Conservation (phyloP, 1,140 invertebrate genomes). For the Gryllus bimaculatus region DNA sequence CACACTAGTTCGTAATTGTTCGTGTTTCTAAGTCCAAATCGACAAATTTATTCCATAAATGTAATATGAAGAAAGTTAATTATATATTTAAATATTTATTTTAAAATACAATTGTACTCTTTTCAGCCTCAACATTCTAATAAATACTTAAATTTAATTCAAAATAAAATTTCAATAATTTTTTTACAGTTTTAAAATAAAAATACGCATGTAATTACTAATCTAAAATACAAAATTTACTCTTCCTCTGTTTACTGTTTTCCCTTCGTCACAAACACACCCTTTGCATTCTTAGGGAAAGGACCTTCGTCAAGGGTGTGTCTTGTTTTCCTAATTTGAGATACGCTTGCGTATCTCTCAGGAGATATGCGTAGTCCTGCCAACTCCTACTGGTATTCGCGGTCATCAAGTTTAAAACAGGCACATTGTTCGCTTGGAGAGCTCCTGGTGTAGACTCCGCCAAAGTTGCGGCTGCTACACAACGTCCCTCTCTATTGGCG, state of each 20-base stretch:
- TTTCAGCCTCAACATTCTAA: background rate
- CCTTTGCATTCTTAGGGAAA: background rate
- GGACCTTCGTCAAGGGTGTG: background rate
- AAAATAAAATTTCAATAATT: background rate
- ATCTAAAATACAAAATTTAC: background rate
- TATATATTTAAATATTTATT: background rate
- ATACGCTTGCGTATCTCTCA: background rate
- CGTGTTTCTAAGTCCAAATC: too few species aligned
- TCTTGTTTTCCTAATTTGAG: background rate
- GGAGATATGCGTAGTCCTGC: background rate
- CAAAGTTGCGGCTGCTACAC: too few species aligned
- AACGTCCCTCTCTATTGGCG: too few species aligned
- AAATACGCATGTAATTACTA: too few species aligned
- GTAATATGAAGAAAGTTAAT: too few species aligned
- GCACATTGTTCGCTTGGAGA: background rate
- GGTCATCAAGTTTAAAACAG: background rate
- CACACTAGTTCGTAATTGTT: too few species aligned
- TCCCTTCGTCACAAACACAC: background rate
- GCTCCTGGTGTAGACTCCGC: too few species aligned
- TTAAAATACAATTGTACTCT: background rate
- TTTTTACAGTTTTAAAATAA: too few species aligned
- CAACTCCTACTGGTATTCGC: background rate
- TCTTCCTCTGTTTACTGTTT: background rate
- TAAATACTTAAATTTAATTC: background rate
- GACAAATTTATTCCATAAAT: too few species aligned